Conservation (phyloP, 53 echinoderm and acorn worm genomes). For the Mesocentrotus franciscanus region DNA sequence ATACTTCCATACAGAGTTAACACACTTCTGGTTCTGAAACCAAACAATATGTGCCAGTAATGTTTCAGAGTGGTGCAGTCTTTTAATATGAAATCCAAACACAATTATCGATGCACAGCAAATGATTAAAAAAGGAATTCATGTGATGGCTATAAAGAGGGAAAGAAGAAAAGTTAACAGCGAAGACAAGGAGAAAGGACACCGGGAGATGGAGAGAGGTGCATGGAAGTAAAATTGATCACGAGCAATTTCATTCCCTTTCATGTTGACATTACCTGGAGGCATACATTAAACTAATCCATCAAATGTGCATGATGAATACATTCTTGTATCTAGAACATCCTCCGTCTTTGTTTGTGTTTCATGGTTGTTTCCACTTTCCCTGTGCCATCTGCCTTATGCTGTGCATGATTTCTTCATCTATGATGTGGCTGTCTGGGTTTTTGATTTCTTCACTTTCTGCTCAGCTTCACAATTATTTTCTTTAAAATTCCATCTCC, state of each 20-base stretch:
- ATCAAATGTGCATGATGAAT: conserved; percentile 17
- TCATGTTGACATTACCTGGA: conserved; percentile 36
- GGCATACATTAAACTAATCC: conserved; percentile 38
- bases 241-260: conserved; percentile 17
- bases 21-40: no score
- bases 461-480: background rate
- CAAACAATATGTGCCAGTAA: no score
- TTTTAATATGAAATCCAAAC: background rate
- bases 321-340: conserved; percentile 32
- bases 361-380: background rate
- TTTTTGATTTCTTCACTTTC: background rate
- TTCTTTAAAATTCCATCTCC: background rate
- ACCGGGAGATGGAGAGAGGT: background rate
- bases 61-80: no score
- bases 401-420: background rate
- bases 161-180: background rate
- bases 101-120: background rate
- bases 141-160: background rate
- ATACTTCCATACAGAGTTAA: no score
- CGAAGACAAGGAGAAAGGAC: background rate
- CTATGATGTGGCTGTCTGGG: background rate
- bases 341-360: background rate
- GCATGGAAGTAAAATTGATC: background rate
- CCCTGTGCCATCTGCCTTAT: background rate
- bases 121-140: background rate